Base-by-base conservation (phyloP, 92 coral and sea anemone species). In the Phenganax subtilis region DNA sequence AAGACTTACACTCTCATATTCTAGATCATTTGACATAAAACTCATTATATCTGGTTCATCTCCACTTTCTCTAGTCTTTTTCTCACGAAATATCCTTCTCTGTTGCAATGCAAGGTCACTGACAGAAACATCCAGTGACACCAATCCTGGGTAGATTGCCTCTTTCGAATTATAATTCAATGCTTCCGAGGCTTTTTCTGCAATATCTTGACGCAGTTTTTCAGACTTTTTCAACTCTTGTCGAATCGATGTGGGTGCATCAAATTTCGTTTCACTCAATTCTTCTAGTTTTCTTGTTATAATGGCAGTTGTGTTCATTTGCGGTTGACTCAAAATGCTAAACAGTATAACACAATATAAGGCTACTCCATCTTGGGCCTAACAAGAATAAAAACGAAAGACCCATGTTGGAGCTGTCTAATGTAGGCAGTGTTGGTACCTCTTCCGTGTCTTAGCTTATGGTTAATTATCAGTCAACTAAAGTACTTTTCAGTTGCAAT, bases 41-140 rank as follows among this genome's bases (percentile, higher is more conserved):
- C 84, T 89, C 99, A 96, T 92, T 1, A 96, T 90, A 70, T 92
- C 91, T 7, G 96, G 99, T 81, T 92, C 97, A 51, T 86, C 80
- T 28, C 80, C 85, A 73, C 67, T 64, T 78, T 81, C 91, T 29
- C 73, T 74, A 15, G 88, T 75, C 75, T 85, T 86, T 31, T 65
- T 84, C 68, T 72, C 84, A 27, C 75, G 78, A 57, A 86, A 86
- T 63, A 83, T 78, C 55, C 76, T 89, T 82, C 90, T 87, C 9
- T 83, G 89, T 63, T 84, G 89, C 8, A 86, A 74, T 59, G 89
- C 84, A 53, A 92, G 55, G 66, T 92, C 93, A 64, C 87, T 81
- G 3, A 91, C 87, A 17, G 82, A 87, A 6, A 96, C 90, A 87
- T 92, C 90, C 14, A 96, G 89, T 6, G 99, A 88, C 44, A 96